Percentiles rank a stretch among this genome's conserved stretches.
These are phyloP conservation scores for Acrobasis consociella DNA, from an alignment of 2,888 invertebrate species.

Conservation along the genomic window DNA sequence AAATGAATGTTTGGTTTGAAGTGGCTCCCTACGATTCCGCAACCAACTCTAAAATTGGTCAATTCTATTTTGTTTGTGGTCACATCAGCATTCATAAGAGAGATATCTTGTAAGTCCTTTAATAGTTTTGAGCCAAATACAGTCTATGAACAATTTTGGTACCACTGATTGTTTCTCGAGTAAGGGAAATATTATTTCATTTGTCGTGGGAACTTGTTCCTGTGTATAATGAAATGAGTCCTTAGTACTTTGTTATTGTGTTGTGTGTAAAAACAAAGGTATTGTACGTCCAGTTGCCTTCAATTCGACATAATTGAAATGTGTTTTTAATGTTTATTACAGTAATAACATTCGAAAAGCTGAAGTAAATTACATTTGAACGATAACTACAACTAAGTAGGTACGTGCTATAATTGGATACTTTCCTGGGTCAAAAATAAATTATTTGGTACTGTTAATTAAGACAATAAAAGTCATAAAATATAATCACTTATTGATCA, in stretches of 20 bases:
- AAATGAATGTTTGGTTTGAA: constrained; percentile 42
- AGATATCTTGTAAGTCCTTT: neutral
- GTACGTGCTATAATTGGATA: too few species aligned
- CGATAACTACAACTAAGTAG: neutral
- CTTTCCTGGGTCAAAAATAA: too few species aligned
- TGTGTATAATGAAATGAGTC: constrained; percentile 30
- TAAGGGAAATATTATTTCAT: constrained; percentile 28
- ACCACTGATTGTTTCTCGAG: constrained; percentile 21
- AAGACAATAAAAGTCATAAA: too few species aligned
- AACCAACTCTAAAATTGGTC: constrained; percentile 14
- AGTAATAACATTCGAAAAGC: constrained; percentile 13
- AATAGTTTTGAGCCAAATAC: constrained; percentile 5
- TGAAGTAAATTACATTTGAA: neutral
- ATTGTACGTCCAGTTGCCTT: constrained; percentile 42
- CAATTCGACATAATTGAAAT: constrained; percentile 31
- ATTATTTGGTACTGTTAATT: too few species aligned
- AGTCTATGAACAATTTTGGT: neutral
- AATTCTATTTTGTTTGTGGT: constrained; percentile 22
- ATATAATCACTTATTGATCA: too few species aligned
- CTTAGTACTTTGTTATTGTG: constrained; percentile 35
- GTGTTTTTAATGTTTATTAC: constrained; percentile 34
- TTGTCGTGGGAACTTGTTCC: constrained; percentile 32
- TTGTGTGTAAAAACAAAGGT: constrained; percentile 41
- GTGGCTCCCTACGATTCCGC: constrained; percentile 28
- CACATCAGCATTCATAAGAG: neutral